phyloP scores from a whole-genome alignment of 2,113 vertebrate species.

The Larimichthys polyactis region DNA sequence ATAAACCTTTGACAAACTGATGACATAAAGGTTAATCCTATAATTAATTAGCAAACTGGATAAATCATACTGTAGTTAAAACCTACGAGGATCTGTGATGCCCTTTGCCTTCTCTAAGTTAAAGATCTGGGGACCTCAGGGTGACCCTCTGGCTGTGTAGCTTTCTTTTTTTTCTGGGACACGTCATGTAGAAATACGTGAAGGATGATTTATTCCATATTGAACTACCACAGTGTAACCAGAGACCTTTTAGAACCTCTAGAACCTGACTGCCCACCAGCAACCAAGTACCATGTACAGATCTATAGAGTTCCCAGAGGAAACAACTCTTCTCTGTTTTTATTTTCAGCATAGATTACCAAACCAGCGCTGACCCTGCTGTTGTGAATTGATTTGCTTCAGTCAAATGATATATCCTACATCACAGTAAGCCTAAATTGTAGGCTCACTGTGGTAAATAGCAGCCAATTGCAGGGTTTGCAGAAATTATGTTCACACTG shows the following conservation, averaged over 20 bases:
- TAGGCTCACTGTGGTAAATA: constrained; percentile 28
- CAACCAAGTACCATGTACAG: too few species aligned
- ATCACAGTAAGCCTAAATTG: constrained; percentile 34
- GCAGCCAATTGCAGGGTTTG: constrained; percentile 28
- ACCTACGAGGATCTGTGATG: not conserved
- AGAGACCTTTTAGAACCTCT: too few species aligned
- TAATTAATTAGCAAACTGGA: not conserved
- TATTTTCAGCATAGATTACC: not conserved
- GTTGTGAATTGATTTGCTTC: constrained; percentile 34
- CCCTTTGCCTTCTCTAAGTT: too few species aligned
- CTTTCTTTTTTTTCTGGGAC: too few species aligned
- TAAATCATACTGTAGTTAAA: not conserved
- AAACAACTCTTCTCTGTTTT: too few species aligned
- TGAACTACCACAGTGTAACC: too few species aligned
- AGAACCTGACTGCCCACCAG: too few species aligned
- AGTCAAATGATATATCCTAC: constrained; percentile 36
- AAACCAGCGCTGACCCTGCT: constrained; percentile 7
- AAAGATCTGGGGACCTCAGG: too few species aligned
- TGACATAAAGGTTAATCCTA: not conserved
- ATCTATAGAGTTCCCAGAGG: too few species aligned
- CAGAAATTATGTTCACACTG: constrained; percentile 4
- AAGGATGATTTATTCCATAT: too few species aligned
- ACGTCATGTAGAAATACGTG: too few species aligned
- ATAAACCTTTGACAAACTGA: not conserved
- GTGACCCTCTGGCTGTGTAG: too few species aligned